Conservation (phyloP, 2,888 invertebrate species). For the Drosophila kuntzei region DNA sequence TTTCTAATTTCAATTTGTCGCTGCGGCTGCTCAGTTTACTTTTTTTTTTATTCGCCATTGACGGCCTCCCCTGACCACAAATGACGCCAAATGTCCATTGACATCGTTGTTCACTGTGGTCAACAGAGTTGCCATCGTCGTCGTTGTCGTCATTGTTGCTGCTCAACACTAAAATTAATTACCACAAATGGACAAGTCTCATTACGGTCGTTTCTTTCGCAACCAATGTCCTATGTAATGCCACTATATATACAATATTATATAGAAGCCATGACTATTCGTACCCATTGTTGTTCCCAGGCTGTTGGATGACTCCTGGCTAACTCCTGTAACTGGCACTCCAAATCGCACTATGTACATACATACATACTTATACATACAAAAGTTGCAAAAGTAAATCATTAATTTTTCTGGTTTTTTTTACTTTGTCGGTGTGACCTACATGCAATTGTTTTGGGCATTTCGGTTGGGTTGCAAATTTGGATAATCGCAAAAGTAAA, state of each 20-base stretch:
- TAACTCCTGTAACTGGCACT: slow-evolving; percentile 42
- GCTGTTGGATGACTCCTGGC: slow-evolving; percentile 37
- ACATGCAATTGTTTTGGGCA: slow-evolving; percentile 27
- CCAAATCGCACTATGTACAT: slow-evolving; percentile 42
- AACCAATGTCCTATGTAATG: slow-evolving; percentile 26
- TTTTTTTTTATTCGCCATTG: slow-evolving; percentile 43
- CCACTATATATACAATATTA: slow-evolving; percentile 8
- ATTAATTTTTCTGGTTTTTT: slow-evolving; percentile 50
- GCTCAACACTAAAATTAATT: slow-evolving; percentile 78
- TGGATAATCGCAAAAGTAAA: not conserved
- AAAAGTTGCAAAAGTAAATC: slow-evolving; percentile 67
- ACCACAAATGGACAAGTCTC: slow-evolving; percentile 78
- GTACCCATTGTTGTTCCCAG: slow-evolving; percentile 38
- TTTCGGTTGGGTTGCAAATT: slow-evolving; percentile 9
- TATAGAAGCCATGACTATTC: slow-evolving; percentile 14
- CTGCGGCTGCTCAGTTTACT: slow-evolving; percentile 39
- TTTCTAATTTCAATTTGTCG: slow-evolving; percentile 75
- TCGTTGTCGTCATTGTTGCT: slow-evolving; percentile 33
- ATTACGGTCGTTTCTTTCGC: slow-evolving; percentile 60
- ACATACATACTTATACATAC: slow-evolving; percentile 19
- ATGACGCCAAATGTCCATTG: slow-evolving; percentile 69
- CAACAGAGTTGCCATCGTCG: slow-evolving; percentile 47
- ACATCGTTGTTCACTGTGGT: slow-evolving; percentile 54
- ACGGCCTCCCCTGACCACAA: slow-evolving; percentile 37
- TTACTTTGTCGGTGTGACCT: slow-evolving; percentile 20